These are phyloP conservation scores for Chascanopsetta lugubris DNA, from an alignment of 2,113 vertebrate genomes.

Conservation along the genomic window DNA sequence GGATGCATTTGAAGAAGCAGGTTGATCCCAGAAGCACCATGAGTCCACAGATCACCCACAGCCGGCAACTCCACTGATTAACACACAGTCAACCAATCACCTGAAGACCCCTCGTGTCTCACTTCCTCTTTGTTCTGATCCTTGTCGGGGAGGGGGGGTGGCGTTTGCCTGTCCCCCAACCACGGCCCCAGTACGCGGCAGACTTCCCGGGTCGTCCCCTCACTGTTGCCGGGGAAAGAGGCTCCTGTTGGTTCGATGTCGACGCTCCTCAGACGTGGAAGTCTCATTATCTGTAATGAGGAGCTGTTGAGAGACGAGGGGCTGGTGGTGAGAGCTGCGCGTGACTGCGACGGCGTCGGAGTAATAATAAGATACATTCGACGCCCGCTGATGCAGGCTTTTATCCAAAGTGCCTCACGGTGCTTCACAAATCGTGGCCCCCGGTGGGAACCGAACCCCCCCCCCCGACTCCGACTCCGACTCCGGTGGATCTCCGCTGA, in stretches of 20 bases:
- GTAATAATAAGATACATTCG: slow-evolving; percentile 49
- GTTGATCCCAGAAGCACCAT: too few species aligned
- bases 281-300: slow-evolving; percentile 68
- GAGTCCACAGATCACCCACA: background rate
- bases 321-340: slow-evolving; percentile 56
- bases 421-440: slow-evolving; percentile 27
- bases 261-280: slow-evolving; percentile 40
- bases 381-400: slow-evolving; percentile 46
- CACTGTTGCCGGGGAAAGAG: background rate
- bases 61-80: slow-evolving; percentile 26
- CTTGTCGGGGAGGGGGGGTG: too few species aligned
- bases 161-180: background rate
- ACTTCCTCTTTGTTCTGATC: slow-evolving; percentile 23
- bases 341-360: slow-evolving; percentile 41
- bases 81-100: slow-evolving; percentile 32
- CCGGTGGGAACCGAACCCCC: slow-evolving; percentile 28
- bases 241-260: slow-evolving; percentile 29
- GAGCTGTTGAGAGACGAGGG: slow-evolving; percentile 62
- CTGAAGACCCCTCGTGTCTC: slow-evolving; percentile 26
- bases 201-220: slow-evolving; percentile 14
- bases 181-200: slow-evolving; percentile 7
- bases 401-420: slow-evolving; percentile 45
- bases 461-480: slow-evolving; percentile 21
- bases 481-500: background rate
- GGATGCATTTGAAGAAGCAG: too few species aligned